Evolutionary conservation across 2,888 invertebrate species (phyloP), one percentile per base, ranked within the genome.

Genomic region (Allophyes oxyacanthae): DNA sequence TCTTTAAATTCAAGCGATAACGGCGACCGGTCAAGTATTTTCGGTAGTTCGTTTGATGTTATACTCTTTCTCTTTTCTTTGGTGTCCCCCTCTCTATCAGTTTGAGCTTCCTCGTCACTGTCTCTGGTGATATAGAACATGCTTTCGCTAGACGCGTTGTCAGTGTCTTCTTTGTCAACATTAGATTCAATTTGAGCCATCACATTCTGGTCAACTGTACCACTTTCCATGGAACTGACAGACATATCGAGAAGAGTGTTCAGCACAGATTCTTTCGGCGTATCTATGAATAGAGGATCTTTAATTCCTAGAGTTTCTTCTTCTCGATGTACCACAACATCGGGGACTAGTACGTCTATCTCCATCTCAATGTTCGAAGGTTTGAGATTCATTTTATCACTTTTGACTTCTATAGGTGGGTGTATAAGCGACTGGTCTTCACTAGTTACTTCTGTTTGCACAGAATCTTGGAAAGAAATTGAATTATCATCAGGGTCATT

Each of bases 241-340:
- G 89, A 86, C 88, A 88, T 87, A 50, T 88, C 84, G 8, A 89
- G 69, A 13, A 90, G 78, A 41, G 84, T 77, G 51, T 81, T 69
- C 0, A 88, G 59, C 11, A 86, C 72, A 0, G 84, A 82, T n/a
- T 77, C 75, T 38, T 77, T 56, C 9, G 10, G 15, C 9, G 38
- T 77, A 0, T 53, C 34, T 56, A 69, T 42, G 11, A 14, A 26
- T 25, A 8, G 34, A 7, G 56, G 36, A 1, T 32, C 34, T 3
- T 40, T 36, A 10, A 7, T 32, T 33, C 34, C 52, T 15, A 14
- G 1, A n/a, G 20, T n/a, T n/a, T 20, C 13, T 36, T 26, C 38
- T 9, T 26, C 13, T 3, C 40, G 15, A 0, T 0, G 28, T 3
- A 36, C 11, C 11, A 14, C 33, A 9, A 14, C 13, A 0, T 45